Base-by-base conservation (phyloP, 2,888 invertebrate species). In the Pharmacophagus antenor region DNA sequence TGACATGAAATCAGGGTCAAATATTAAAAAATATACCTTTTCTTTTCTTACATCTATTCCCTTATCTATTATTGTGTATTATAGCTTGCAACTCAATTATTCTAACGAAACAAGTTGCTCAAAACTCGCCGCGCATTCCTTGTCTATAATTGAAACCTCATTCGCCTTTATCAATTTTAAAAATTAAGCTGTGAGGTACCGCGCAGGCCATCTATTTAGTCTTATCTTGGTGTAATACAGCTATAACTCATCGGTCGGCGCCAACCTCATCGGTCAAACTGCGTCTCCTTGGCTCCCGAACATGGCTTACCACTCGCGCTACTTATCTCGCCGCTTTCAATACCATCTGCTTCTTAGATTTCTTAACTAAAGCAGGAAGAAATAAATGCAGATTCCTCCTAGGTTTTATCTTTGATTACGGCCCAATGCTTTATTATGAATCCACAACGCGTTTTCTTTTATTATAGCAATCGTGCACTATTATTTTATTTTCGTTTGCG, bases 301-400 rank as follows among this genome's bases (percentile, higher is more conserved):
- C 65, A 65, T 59, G 65, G 58, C 60, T 63, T 62, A 63, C 65
- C 63, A 63, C 64, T 65, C 48, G 58, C 46, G 50, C 49, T 41
- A 58, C 48, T 56, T 65, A 63, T 65, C 62, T 51, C 41, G 22
- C 18, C 12, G 41, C 52, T 56, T 56, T 52, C 56, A 41, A 56
- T 52, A 61, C 41, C 47, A 61, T 61, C 61, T 52, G 61, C 61
- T 52, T 41, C 56, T 56, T 21, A 55, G 50, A 60, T 59, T 47
- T 49, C 59, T 58, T 58, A 46, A 58, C 58, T 52, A 47, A 44
- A 46, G 21, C 15, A 44, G 22, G 23, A 42, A 50, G 59, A 50
- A 60, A 60, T 55, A 55, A 59, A 59, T 55, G 44, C 27, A 49
- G 37, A 50, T 50, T 60, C 44, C 50, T 25, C 15, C 18, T 5